A percentile compares a stretch with the other conserved stretches of the same genome.
phyloP scores from a whole-genome alignment of 2,113 vertebrate species.

The Gambusia affinis region DNA sequence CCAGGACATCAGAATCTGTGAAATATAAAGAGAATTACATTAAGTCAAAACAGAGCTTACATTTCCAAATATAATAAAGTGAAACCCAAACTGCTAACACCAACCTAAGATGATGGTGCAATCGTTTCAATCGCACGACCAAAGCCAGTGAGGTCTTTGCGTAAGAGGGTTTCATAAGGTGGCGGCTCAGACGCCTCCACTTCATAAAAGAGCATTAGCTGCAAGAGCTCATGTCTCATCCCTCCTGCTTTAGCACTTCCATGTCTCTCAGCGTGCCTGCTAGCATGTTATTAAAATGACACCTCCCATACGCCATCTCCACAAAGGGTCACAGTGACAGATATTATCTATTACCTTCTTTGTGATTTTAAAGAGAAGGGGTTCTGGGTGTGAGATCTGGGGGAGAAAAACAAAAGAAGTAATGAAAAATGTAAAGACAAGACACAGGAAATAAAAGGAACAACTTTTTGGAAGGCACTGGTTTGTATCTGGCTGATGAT shows the following conservation, averaged over 20 bases:
- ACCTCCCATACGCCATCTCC: constrained; percentile 90
- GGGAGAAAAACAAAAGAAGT: constrained; percentile 10
- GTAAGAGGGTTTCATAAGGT: constrained; percentile 67
- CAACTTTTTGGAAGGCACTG: not conserved
- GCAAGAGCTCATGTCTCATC: constrained; percentile 90
- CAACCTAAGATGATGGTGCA: constrained; percentile 85
- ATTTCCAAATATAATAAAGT: constrained; percentile 92
- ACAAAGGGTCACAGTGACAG: constrained; percentile 87
- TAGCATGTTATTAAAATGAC: constrained; percentile 98
- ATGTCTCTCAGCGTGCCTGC: constrained; percentile 91
- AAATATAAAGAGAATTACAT: constrained; percentile 87
- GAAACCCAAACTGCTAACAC: constrained; percentile 88
- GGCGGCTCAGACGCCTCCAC: constrained; percentile 69
- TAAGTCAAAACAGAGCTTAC: constrained; percentile 89
- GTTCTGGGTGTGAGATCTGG: not conserved
- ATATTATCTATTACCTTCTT: constrained; percentile 83
- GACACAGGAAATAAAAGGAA: not conserved
- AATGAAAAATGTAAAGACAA: constrained; percentile 30
- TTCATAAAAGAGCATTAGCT: constrained; percentile 97
- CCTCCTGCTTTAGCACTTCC: constrained; percentile 87
- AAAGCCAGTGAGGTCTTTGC: constrained; percentile 85
- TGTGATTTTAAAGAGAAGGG: constrained; percentile 20
- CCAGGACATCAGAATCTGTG: constrained; percentile 15
- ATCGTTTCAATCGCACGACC: constrained; percentile 86
- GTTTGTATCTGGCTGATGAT: constrained; percentile 30